Conservation (phyloP, 2,888 invertebrate species). For the Cecidostiba fungosa region DNA sequence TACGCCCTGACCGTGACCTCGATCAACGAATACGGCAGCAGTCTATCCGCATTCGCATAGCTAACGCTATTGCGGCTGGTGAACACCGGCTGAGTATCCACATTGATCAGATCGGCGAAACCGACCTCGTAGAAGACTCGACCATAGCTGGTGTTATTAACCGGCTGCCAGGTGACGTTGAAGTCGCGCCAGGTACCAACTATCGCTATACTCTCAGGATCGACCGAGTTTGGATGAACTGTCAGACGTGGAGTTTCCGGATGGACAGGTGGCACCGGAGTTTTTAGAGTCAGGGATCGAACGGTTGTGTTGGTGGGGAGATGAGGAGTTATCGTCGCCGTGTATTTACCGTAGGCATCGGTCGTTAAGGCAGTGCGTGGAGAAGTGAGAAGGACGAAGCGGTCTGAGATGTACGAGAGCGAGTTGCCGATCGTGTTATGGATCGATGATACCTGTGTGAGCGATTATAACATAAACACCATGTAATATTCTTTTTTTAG, state of each 20-base stretch:
- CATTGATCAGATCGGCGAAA: slow-evolving; percentile 83
- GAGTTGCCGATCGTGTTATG: slow-evolving; percentile 38
- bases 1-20: slow-evolving; percentile 89
- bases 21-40: slow-evolving; percentile 87
- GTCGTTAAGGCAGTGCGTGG: slow-evolving; percentile 4
- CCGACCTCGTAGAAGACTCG: slow-evolving; percentile 91
- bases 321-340: not conserved
- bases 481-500: not conserved
- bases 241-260: slow-evolving; percentile 69
- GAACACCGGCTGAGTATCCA: slow-evolving; percentile 81
- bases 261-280: slow-evolving; percentile 11
- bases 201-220: slow-evolving; percentile 85
- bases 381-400: slow-evolving; percentile 42
- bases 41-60: slow-evolving; percentile 80
- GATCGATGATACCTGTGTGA: slow-evolving; percentile 56
- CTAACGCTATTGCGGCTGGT: slow-evolving; percentile 75
- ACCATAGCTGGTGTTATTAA: slow-evolving; percentile 89
- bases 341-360: slow-evolving; percentile 52
- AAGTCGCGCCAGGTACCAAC: slow-evolving; percentile 90
- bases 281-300: not conserved
- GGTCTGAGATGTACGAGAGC: slow-evolving; percentile 49
- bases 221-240: slow-evolving; percentile 89
- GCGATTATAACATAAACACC: not conserved
- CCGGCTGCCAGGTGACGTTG: slow-evolving; percentile 91
- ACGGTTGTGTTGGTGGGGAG: not conserved